Evolutionary conservation across 2,797 vertebrate species (phyloP).

Genomic region (Chiroxiphia lanceolata): DNA sequence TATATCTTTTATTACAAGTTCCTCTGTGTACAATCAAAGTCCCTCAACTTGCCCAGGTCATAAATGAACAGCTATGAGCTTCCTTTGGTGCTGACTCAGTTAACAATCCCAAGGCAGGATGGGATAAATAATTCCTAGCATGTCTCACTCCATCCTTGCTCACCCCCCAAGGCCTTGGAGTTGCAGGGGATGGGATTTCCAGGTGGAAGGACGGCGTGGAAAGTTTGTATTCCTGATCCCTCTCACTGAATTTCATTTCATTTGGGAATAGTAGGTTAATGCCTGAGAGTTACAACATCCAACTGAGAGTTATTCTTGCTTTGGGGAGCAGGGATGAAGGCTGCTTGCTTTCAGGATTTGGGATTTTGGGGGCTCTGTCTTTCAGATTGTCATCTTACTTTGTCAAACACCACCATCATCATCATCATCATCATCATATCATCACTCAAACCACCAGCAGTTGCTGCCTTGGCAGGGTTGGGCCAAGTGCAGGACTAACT

Average conservation of each 20-base stretch:
- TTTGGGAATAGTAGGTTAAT: not conserved
- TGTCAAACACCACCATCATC: not conserved
- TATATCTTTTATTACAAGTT: not conserved
- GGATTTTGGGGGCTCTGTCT: not conserved
- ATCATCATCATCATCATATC: not conserved
- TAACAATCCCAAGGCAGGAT: not conserved
- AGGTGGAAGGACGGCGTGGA: not conserved
- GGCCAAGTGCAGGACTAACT: fast-evolving
- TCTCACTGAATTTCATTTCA: not conserved
- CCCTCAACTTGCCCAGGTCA: not conserved
- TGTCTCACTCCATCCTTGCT: not conserved
- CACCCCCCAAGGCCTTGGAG: not conserved
- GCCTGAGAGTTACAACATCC: not conserved
- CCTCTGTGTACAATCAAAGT: not conserved
- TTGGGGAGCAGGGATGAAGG: not conserved
- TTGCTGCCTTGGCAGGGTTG: not conserved
- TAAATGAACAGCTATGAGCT: not conserved
- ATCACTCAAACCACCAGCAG: not conserved
- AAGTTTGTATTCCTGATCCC: not conserved
- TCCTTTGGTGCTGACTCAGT: not conserved
- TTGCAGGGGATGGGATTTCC: fast-evolving
- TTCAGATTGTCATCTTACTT: not conserved
- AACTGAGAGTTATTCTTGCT: not conserved
- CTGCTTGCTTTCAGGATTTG: not conserved
- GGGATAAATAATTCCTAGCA: not conserved